Evolutionary conservation across 1,140 invertebrate species (phyloP), one percentile per base, ranked within the genome.

Genomic region (Heliconius melpomene): DNA sequence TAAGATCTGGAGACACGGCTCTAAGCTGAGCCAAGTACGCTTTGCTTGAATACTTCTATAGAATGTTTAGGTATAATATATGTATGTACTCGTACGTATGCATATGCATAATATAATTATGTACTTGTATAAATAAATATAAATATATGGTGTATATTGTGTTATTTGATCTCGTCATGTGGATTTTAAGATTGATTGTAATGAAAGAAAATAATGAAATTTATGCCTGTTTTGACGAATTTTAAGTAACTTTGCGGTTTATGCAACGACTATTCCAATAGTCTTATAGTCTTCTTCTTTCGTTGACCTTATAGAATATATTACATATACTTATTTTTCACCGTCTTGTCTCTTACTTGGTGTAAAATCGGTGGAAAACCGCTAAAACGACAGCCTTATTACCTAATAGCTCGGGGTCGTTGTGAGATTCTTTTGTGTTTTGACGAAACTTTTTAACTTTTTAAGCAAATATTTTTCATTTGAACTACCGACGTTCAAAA

Each of bases 371-470:
- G 54, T 57, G 54, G 60, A 26, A 29, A 66, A 66, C 57, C 9
- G 60, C 2, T 26, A 66, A 66, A 66, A 66, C n/a, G 57, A 60
- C 57, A 29, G 23, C 57, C 57, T 66, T 66, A 66, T 60, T 71
- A 46, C 52, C 72, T 79, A 79, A 72, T 57, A 73, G 78, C 40
- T 73, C 11, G 46, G 16, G 29, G 26, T 74, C 79, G 52, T 77
- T 57, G 50, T 6, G 52, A 74, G 74, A 26, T 82, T 78, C 77
- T 79, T 80, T 80, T 52, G 60, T 83, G 74, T 80, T 83, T 83
- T 83, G 73, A 52, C 52, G 57, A 78, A 75, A 78, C 79, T 80
- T 80, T 78, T n/a, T 50, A 80, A 80, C 76, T 80, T 80, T 74
- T 79, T 74, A 74, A 50, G 54, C 40, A 77, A 82, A 79, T 78